These are phyloP conservation scores for Apamea sordens DNA, from an alignment of 2,888 invertebrate species.

Conservation along the genomic window DNA sequence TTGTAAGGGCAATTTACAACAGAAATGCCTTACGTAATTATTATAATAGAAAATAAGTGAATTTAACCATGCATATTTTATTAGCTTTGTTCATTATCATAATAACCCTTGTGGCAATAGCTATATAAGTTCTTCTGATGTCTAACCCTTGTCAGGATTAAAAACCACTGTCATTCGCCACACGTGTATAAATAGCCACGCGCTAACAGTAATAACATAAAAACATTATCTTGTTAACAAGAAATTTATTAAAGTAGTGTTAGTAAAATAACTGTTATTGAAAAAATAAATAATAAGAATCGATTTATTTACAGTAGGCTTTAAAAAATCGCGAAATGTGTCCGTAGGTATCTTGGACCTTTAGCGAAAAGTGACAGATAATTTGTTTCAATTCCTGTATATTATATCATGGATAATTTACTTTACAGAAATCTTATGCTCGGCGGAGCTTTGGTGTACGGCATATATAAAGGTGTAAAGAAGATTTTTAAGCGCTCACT, in stretches of 20 bases:
- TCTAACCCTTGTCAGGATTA: not conserved
- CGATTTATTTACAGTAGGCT: too few relatives aligned
- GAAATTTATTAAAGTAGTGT: not conserved
- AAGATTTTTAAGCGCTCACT: not conserved
- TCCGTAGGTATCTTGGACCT: not conserved
- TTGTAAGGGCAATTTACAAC: not conserved
- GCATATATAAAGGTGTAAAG: not conserved
- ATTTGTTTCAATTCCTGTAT: not conserved
- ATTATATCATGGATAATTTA: not conserved
- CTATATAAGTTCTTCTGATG: not conserved
- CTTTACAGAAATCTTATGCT: not conserved
- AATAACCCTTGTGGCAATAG: not conserved
- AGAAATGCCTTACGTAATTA: not conserved
- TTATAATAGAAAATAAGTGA: not conserved
- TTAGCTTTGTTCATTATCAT: constrained; percentile 18
- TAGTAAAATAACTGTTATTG: not conserved
- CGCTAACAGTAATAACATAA: not conserved
- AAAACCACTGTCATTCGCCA: not conserved
- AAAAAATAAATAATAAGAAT: not conserved
- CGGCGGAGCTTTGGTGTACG: not conserved
- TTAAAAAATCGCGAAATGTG: constrained; percentile 2
- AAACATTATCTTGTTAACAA: not conserved
- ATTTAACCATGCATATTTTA: constrained; percentile 17
- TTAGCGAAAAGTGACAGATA: not conserved
- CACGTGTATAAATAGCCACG: too few relatives aligned